These are phyloP conservation scores for Gnathonemus longibarbis DNA, from an alignment of 2,113 vertebrate genomes.

Conservation along the genomic window DNA sequence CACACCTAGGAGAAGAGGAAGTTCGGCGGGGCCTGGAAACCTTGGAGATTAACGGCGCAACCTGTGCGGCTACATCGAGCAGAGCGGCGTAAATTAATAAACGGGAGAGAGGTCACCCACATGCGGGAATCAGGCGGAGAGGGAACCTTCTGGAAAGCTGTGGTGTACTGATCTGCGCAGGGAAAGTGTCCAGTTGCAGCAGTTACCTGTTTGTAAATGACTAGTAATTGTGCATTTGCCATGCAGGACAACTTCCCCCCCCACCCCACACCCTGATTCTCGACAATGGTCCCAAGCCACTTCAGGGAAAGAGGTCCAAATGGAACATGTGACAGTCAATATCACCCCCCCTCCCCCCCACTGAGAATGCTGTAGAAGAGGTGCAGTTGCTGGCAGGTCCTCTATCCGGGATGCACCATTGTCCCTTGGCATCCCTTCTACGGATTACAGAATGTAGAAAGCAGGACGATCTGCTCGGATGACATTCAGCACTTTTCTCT, in stretches of 20 bases:
- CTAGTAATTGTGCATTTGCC: constrained; percentile 29
- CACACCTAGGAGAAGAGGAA: background rate
- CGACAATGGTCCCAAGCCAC: constrained; percentile 18
- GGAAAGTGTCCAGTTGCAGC: constrained; percentile 1
- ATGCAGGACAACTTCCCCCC: background rate
- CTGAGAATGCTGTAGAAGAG: constrained; percentile 14
- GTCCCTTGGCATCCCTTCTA: background rate
- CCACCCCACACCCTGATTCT: constrained; percentile 13
- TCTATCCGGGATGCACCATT: background rate
- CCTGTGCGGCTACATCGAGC: background rate
- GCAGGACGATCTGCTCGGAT: background rate
- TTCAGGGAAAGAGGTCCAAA: constrained; percentile 39
- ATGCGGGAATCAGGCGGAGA: constrained; percentile 20
- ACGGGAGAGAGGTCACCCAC: background rate
- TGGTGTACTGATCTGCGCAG: constrained; percentile 29
- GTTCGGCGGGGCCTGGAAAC: background rate
- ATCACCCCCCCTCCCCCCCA: constrained; percentile 29
- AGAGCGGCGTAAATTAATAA: background rate
- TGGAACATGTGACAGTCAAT: constrained; percentile 43
- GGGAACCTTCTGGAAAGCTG: constrained; percentile 31
- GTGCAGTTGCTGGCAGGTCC: background rate
- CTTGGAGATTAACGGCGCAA: background rate
- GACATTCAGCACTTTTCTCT: background rate
- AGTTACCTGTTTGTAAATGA: constrained; percentile 33
- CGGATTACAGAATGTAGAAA: background rate